These are phyloP conservation scores for Meriones psammophilus DNA, from an alignment of 2,797 vertebrate species.

Conservation along the genomic window DNA sequence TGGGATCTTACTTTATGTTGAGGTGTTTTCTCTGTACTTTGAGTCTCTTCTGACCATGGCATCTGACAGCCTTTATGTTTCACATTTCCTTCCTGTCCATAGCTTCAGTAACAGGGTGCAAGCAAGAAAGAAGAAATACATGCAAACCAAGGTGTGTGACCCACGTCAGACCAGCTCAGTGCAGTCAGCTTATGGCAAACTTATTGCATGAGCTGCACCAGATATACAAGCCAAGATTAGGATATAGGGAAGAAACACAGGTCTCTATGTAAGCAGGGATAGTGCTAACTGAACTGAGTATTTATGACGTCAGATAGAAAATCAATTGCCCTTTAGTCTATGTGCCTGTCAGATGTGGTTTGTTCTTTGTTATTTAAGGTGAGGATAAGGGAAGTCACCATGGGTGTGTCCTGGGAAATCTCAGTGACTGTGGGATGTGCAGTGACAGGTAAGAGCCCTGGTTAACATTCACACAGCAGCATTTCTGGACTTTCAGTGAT, in stretches of 20 bases:
- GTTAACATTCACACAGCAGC: not conserved
- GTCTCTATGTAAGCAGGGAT: not conserved
- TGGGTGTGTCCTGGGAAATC: not conserved
- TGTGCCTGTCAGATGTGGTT: not conserved
- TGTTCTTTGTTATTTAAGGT: not conserved
- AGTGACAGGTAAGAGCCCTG: not conserved
- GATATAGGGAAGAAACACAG: not conserved
- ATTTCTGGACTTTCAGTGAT: not conserved
- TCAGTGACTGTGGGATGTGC: not conserved
- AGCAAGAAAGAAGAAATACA: not conserved
- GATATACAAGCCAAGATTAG: not conserved
- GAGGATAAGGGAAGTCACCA: not conserved
- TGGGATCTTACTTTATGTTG: not conserved
- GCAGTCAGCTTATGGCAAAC: not conserved
- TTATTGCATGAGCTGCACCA: not conserved
- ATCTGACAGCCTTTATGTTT: not conserved
- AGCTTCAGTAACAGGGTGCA: not conserved
- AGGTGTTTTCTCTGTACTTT: not conserved
- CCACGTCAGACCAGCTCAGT: not conserved
- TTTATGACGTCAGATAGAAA: constrained; percentile 9
- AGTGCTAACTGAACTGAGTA: not conserved
- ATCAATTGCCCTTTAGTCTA: not conserved
- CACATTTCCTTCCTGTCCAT: not conserved
- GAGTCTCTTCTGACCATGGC: not conserved
- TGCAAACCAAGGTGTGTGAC: not conserved